phyloP scores from a whole-genome alignment of 23 tunicate genomes.

The Pegea sp. region DNA sequence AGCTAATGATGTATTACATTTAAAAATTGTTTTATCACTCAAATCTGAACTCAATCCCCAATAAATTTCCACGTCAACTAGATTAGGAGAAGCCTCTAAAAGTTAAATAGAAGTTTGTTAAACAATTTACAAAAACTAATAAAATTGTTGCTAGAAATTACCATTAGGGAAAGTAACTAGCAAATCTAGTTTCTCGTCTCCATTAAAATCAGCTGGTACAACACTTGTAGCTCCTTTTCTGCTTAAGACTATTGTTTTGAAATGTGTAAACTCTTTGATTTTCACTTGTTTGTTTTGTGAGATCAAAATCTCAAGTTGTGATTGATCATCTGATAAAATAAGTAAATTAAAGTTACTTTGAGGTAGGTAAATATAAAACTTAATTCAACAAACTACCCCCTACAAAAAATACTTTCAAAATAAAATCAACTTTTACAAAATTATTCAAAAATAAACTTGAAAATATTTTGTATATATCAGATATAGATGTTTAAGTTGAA shows the following conservation, averaged over 20 bases:
- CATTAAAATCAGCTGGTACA: constrained; percentile 73
- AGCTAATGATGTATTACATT: constrained; percentile 1
- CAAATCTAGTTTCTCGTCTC: constrained; percentile 27
- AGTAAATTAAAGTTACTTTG: not conserved
- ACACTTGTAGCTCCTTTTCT: not conserved
- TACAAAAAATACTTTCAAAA: too few relatives aligned
- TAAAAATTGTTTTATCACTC: not conserved
- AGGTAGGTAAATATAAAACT: too few relatives aligned
- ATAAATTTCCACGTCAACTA: not conserved
- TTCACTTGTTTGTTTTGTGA: not conserved
- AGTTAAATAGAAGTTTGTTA: too few relatives aligned
- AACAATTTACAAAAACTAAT: too few relatives aligned
- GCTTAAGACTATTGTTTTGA: not conserved
- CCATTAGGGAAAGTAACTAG: constrained; percentile 2
- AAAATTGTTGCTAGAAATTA: too few relatives aligned
- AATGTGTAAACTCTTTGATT: not conserved
- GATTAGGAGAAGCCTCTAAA: too few relatives aligned
- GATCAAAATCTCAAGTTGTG: not conserved
- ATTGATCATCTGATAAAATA: not conserved
- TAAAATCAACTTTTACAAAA: too few relatives aligned
- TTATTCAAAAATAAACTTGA: not conserved
- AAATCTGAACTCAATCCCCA: constrained; percentile 5
- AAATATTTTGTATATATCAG: not conserved
- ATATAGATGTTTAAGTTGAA: not conserved
- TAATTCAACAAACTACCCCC: too few relatives aligned